These are phyloP conservation scores for Lethocerus indicus DNA, from an alignment of 1,140 invertebrate species.

Conservation along the genomic window DNA sequence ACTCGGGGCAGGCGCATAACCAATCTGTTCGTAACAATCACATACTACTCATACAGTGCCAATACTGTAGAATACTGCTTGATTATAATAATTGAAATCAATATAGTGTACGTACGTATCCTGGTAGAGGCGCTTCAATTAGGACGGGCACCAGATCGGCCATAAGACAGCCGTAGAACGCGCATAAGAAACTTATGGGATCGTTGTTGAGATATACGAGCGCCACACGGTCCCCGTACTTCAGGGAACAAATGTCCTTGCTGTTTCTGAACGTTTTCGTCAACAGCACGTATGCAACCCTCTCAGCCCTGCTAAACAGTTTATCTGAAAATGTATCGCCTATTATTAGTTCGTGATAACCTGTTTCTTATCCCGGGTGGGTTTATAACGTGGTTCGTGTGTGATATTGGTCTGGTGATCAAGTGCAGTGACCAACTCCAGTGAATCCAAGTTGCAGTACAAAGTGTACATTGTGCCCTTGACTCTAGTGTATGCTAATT, in stretches of 20 bases:
- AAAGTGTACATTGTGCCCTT: too few species aligned
- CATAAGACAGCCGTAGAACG: constrained; percentile 96
- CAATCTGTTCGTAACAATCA: too few species aligned
- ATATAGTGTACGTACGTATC: constrained; percentile 36
- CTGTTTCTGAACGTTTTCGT: constrained; percentile 81
- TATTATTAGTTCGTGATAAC: too few species aligned
- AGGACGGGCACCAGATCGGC: constrained; percentile 96
- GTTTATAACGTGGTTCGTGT: too few species aligned
- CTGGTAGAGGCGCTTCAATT: constrained; percentile 91
- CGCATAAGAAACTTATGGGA: constrained; percentile 93
- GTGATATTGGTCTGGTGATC: too few species aligned
- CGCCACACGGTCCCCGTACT: constrained; percentile 87
- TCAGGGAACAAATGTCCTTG: constrained; percentile 52
- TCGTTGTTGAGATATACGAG: constrained; percentile 98
- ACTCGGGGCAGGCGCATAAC: too few species aligned
- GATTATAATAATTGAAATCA: not conserved
- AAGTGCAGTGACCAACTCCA: too few species aligned
- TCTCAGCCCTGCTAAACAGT: constrained; percentile 84
- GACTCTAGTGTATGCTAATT: too few species aligned
- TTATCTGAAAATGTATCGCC: constrained; percentile 67
- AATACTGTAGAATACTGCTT: not conserved
- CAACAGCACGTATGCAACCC: constrained; percentile 90
- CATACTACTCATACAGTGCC: too few species aligned
- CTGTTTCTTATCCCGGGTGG: too few species aligned
- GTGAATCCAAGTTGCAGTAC: too few species aligned